Base-by-base conservation (phyloP, 2,113 vertebrate genomes). In the Gobio gobio region DNA sequence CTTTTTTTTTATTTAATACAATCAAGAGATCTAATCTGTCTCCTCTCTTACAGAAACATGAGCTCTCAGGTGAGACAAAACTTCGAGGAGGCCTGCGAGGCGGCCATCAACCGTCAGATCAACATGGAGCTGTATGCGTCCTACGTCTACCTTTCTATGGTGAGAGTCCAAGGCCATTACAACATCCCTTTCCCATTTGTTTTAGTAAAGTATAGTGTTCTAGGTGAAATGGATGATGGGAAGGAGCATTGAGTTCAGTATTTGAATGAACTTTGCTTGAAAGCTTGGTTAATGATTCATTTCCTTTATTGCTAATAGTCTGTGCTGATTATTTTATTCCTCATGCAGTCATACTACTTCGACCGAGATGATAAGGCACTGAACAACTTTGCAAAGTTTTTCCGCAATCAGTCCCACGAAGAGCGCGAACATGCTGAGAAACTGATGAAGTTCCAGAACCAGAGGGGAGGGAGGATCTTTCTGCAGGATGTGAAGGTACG, bases 361-460 rank as follows among this genome's bases (percentile, higher is more conserved):
- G 94, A 95, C 77, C 93, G 96, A 5, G 97, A 98, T 64, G 96
- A 98, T 86, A 93, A 95, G 92, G 96, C 96, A n/a, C 90, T 97
- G 83, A 78, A 90, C 82, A 96, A 96, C 82, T 96, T 97, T 86
- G 90, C 95, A 33, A 96, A 95, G 89, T 97, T 97, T 85, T 97
- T 97, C 90, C 94, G 83, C 40, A 73, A 93, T 56, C 91, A 95
- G 93, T 95, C 95, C 0, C 90, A 95, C 0, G 95, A 97, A 91
- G 96, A 97, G 86, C 94, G 93, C 0, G 96, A 97, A 86, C 95
- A 95, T 0, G 94, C 96, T 0, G 94, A 97, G 86, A 95, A 95
- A 66, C 92, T 97, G 6, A 92, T 97, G 91, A 95, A 94, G 88
- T 84, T 95, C 66, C 96, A 97, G 91, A 97, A 97, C 93, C 93